A percentile compares a stretch with the other conserved stretches of the same genome.
These are phyloP conservation scores for Australoheros scitulus DNA, from an alignment of 2,113 vertebrate genomes.

Conservation along the genomic window DNA sequence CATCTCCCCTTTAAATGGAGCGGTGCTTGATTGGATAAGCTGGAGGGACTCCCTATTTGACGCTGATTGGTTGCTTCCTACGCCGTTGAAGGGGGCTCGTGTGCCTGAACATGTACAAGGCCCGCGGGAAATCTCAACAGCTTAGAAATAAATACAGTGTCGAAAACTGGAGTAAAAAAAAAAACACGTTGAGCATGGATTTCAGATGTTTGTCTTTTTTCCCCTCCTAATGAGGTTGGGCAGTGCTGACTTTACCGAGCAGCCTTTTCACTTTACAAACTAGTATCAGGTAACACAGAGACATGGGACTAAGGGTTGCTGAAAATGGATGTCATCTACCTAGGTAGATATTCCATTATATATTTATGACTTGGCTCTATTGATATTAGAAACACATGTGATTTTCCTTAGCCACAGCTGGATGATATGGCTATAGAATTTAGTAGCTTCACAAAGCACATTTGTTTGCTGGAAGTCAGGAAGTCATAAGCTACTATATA, in stretches of 20 bases:
- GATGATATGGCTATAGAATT: background rate
- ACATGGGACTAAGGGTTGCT: background rate
- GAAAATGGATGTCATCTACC: background rate
- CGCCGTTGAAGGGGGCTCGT: background rate
- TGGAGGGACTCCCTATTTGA: background rate
- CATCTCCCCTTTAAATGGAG: conserved; percentile 40
- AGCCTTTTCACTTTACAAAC: no score
- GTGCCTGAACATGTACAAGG: background rate
- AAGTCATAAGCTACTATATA: no score
- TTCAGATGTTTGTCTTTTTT: background rate
- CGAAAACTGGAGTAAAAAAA: background rate
- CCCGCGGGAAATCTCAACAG: background rate
- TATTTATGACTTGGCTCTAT: background rate
- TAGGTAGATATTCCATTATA: background rate
- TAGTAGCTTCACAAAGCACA: background rate
- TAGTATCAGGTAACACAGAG: background rate
- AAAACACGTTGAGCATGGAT: fast-evolving
- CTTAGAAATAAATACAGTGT: background rate
- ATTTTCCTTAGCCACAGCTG: background rate
- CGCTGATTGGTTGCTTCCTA: background rate
- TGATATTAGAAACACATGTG: no score
- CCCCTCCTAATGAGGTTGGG: background rate
- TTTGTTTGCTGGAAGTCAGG: background rate
- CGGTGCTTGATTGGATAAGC: background rate
- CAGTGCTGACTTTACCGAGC: background rate